Evolutionary conservation across 1,140 invertebrate species (phyloP), one percentile per base, ranked within the genome.

Genomic region (Formica exsecta): DNA sequence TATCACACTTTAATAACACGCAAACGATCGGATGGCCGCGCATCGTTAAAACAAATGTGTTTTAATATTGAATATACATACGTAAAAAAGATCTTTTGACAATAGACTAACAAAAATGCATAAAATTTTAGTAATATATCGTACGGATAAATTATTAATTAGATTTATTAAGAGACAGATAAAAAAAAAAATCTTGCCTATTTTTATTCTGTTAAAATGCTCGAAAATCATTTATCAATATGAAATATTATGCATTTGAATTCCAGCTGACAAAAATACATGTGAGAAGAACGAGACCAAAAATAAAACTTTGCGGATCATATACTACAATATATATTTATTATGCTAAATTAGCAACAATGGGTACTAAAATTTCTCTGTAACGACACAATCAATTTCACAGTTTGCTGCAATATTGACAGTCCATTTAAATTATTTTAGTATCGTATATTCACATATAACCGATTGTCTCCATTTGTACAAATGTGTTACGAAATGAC

Each of bases 1-100:
- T 85, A 74, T 83, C 79, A 83, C 54, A 48, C 54, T 83, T 83
- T 83, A 83, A 74, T 83, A 83, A 83, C 44, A 59, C 54, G 70
- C 54, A 41, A 74, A 62, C n/a, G 41, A 54, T 73, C 54, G 16
- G 44, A 81, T 44, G 41, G 38, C 25, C 38, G 32, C 4, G 36
- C 44, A 9, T 54, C 29, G 19, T 61, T 62, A 61, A 44, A 74
- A 74, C 32, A 38, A 54, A 59, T 6, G 38, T 41, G 13, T 74
- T 73, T 73, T 57, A 83, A 2, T 16, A 2, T 38, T 44, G 59
- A 73, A 81, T 73, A 36, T 59, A 7, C 19, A 19, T 25, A 44
- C 8, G 16, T 61, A 61, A 71, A 71, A 9, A 71, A 22, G 3
- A 25, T 32, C 2, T 51, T 1, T 81, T 51, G 38, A 79, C 5